Evolutionary conservation across 2,797 vertebrate species (phyloP), one percentile per base, ranked within the genome.

Genomic region (Lepidocolaptes lacrymiger): DNA sequence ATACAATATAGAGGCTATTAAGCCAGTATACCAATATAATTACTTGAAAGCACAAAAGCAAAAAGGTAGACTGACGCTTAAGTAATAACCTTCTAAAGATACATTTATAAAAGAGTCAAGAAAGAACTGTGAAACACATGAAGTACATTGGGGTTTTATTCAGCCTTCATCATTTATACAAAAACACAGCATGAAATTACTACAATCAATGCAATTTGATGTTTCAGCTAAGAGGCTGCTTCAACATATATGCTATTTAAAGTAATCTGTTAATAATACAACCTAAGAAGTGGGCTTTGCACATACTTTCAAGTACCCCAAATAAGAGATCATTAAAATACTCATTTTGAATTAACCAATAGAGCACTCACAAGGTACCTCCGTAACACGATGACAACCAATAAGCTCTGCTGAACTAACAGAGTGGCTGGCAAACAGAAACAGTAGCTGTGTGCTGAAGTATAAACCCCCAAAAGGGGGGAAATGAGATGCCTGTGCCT

Each of bases 131-230:
- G 58, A 49, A 93, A 88, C 34, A 23, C n/a, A 39, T 51, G 8
- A 77, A 80, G 26, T 46, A 77, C 6, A 5, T 16, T 51, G 58
- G 54, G n/a, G 41, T 61, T 91, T 83, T 83, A 75, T 75, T 69
- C 91, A 93, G 36, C 46, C 68, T 88, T 78, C 81, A 91, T 79
- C 16, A 59, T 68, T 89, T 78, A 77, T 23, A 91, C 78, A 96
- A 93, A 91, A 95, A 61, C 66, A 62, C 87, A 78, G 85, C 19
- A 77, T 14, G 51, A 83, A 85, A 90, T 72, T 44, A 61, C 76
- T 63, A 85, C 43, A 85, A 69, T 69, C 75, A 93, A 66, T n/a
- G 69, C 66, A 91, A 95, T 62, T 15, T 55, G 27, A 59, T 41
- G 54, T 91, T 91, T 94, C 86, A 77, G 55, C 66, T 84, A 90